Conservation (phyloP, 1,140 invertebrate genomes). For the Bombus superbus region DNA sequence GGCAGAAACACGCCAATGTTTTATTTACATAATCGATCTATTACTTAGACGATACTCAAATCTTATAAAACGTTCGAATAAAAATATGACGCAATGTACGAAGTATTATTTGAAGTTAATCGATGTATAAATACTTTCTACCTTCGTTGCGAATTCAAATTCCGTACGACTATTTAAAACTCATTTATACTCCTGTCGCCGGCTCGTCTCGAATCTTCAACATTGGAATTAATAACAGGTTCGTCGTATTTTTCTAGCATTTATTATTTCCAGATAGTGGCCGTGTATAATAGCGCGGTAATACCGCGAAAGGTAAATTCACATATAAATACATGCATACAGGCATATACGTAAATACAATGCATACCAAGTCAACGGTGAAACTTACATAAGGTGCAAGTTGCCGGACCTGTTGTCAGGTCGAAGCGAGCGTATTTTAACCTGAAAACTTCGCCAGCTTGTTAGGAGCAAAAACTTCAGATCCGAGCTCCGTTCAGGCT, state of each 20-base stretch:
- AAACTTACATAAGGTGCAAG: constrained; percentile 58
- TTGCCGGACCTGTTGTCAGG: constrained; percentile 43
- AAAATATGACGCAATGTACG: too few species aligned
- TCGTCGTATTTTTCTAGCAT: neutral
- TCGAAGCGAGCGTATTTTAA: constrained; percentile 41
- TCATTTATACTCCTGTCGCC: neutral
- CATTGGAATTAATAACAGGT: constrained; percentile 14
- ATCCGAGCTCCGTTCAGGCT: neutral
- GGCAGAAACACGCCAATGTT: too few species aligned
- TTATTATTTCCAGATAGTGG: constrained; percentile 11
- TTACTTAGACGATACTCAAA: too few species aligned
- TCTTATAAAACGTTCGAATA: too few species aligned
- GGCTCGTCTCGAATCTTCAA: neutral
- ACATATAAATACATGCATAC: neutral
- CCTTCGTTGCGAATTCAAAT: neutral
- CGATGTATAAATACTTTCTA: too few species aligned
- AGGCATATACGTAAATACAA: neutral
- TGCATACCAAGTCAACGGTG: neutral
- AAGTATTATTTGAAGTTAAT: too few species aligned
- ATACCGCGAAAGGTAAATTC: neutral
- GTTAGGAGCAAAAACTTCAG: constrained; percentile 41
- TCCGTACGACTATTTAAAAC: neutral
- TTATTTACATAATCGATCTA: too few species aligned
- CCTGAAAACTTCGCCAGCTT: constrained; percentile 43
- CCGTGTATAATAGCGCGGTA: neutral